Evolutionary conservation across 2,888 invertebrate species (phyloP).

Genomic region (Athrips mouffetella): DNA sequence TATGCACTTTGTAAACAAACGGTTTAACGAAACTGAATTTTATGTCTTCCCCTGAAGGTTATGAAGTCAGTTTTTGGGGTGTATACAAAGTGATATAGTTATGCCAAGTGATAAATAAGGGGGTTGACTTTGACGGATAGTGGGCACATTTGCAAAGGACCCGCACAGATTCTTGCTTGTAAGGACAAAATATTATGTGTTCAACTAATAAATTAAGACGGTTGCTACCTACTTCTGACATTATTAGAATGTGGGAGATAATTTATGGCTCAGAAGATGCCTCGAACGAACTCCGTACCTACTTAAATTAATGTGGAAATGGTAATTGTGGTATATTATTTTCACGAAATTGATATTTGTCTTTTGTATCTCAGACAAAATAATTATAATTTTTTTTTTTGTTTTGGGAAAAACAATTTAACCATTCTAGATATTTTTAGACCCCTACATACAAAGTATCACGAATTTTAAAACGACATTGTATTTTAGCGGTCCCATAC

Average conservation of each 20-base stretch:
- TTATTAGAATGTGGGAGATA: background rate
- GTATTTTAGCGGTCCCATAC: too few relatives aligned
- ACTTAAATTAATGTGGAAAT: too few relatives aligned
- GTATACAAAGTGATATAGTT: constrained; percentile 24
- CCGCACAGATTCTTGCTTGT: constrained; percentile 52
- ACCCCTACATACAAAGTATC: too few relatives aligned
- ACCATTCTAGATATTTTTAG: too few relatives aligned
- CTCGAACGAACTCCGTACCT: too few relatives aligned
- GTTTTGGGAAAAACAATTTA: too few relatives aligned
- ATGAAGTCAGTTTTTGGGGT: background rate
- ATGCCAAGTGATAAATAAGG: constrained; percentile 62
- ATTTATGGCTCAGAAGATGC: background rate
- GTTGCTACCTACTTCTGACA: constrained; percentile 10
- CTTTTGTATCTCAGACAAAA: too few relatives aligned
- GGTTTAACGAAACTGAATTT: background rate
- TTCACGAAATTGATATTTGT: too few relatives aligned
- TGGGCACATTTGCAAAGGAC: constrained; percentile 43
- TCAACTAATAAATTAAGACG: constrained; percentile 30
- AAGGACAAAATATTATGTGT: constrained; percentile 50
- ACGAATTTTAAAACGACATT: too few relatives aligned
- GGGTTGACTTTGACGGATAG: constrained; percentile 66
- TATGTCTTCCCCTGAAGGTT: background rate
- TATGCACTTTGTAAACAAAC: background rate
- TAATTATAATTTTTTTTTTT: too few relatives aligned
- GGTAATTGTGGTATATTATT: background rate